These are phyloP conservation scores for Muricea muricata DNA, from an alignment of 92 coral and sea anemone species.

Conservation along the genomic window DNA sequence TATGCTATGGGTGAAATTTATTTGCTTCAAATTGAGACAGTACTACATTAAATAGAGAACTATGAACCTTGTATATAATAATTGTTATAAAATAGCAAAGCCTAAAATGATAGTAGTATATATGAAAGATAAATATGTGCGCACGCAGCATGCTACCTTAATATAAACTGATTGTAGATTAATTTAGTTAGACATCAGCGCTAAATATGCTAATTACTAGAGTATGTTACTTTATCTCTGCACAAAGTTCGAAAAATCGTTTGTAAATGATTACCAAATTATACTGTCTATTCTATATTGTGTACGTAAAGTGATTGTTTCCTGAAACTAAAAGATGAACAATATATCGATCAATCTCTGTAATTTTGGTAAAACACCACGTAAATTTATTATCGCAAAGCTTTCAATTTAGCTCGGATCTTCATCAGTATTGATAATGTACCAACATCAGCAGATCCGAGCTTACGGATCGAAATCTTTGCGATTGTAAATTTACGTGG, in stretches of 20 bases:
- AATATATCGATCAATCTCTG: too few relatives aligned
- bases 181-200: neutral
- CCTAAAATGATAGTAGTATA: neutral
- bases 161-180: slow-evolving; percentile 12
- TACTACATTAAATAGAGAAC: neutral
- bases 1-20: neutral
- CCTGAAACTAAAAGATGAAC: too few relatives aligned
- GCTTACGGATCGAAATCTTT: too few relatives aligned
- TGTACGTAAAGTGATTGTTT: too few relatives aligned
- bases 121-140: neutral
- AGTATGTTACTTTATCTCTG: neutral
- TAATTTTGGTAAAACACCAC: too few relatives aligned
- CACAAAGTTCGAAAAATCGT: neutral
- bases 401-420: too few relatives aligned
- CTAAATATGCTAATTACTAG: neutral
- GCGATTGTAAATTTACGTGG: too few relatives aligned
- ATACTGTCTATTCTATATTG: neutral
- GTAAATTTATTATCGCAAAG: too few relatives aligned
- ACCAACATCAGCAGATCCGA: too few relatives aligned
- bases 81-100: neutral
- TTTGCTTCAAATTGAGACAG: neutral
- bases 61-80: neutral
- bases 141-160: neutral
- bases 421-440: too few relatives aligned
- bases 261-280: neutral